Evolutionary conservation across 2,113 vertebrate genomes (phyloP).

Genomic region (Poicephalus meyeri): DNA sequence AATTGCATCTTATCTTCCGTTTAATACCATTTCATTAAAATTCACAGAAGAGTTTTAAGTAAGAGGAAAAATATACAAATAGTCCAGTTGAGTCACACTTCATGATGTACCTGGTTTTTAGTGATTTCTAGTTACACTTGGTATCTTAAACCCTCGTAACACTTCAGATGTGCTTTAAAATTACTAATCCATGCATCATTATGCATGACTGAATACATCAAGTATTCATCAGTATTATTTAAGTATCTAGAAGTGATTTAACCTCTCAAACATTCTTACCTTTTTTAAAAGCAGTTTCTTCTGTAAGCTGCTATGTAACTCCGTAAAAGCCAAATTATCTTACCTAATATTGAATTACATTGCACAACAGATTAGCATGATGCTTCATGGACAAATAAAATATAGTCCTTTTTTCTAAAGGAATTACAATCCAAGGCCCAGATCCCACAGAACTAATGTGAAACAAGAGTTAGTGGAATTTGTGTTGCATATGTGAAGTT

Average conservation of each 20-base stretch:
- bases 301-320: neutral
- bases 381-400: neutral
- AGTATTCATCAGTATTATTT: neutral
- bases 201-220: neutral
- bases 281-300: slow-evolving; percentile 5
- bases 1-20: neutral
- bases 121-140: neutral
- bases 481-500: neutral
- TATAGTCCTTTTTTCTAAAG: neutral
- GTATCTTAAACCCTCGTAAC: slow-evolving; percentile 29
- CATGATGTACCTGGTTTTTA: neutral
- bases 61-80: neutral
- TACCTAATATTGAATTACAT: neutral
- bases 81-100: neutral
- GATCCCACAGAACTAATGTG: neutral
- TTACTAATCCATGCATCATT: slow-evolving; percentile 18
- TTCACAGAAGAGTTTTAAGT: neutral
- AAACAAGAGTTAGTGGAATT: neutral
- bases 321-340: neutral
- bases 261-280: neutral
- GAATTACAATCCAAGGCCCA: neutral
- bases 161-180: slow-evolving; percentile 60
- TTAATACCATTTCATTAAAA: neutral
- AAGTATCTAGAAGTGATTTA: slow-evolving; percentile 17
- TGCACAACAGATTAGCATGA: neutral